A percentile compares a stretch with the other conserved stretches of the same genome.
Conservation (phyloP, 2,888 invertebrate genomes). For the Caenorhabditis zanzibari region DNA sequence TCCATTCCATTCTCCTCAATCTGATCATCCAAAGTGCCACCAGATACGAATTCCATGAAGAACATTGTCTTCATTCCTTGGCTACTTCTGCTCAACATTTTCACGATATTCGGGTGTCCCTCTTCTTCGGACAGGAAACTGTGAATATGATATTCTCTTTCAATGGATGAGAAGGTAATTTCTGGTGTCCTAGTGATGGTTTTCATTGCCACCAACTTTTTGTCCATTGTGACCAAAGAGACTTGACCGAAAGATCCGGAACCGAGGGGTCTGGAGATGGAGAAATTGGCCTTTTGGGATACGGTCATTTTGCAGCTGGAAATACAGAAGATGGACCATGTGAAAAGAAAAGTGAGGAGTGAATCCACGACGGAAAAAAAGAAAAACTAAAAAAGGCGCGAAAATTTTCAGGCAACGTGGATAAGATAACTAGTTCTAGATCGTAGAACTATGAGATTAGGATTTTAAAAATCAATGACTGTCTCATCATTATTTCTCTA, state of each 20-base stretch:
- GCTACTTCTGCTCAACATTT: background rate
- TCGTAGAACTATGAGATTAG: too few species aligned
- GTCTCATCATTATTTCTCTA: too few species aligned
- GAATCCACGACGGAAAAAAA: too few species aligned
- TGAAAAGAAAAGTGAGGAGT: too few species aligned
- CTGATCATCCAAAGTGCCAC: background rate
- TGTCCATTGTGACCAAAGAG: background rate
- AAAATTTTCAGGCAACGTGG: too few species aligned
- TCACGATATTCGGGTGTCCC: background rate
- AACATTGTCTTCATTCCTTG: background rate
- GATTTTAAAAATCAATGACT: too few species aligned
- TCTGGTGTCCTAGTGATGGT: background rate
- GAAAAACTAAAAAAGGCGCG: too few species aligned
- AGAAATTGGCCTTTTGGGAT: too few species aligned
- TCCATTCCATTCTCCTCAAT: background rate
- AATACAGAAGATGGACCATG: too few species aligned
- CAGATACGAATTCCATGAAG: background rate
- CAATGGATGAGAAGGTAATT: background rate
- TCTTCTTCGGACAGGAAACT: background rate
- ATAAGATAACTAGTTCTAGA: too few species aligned
- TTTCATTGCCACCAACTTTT: background rate
- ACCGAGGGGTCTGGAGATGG: too few species aligned
- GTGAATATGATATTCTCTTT: background rate
- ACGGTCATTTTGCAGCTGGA: too few species aligned
- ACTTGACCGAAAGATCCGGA: background rate